These are phyloP conservation scores for Cotesia typhae DNA, from an alignment of 1,140 invertebrate species.

Conservation along the genomic window DNA sequence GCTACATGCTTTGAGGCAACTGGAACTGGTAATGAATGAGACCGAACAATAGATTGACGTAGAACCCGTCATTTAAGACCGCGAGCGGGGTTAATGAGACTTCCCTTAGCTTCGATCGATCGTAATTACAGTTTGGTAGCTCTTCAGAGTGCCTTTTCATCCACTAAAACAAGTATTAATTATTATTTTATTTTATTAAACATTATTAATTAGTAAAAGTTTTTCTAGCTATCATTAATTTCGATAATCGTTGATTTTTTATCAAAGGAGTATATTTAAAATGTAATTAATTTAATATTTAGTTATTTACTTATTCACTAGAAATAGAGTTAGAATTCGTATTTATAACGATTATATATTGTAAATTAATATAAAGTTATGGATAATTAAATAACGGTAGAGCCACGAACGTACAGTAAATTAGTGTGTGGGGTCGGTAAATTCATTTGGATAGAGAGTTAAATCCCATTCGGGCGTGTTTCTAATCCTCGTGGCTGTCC, in stretches of 20 bases:
- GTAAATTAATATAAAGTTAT: neutral
- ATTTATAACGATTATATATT: too few species aligned
- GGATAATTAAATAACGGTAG: too few species aligned
- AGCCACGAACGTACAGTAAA: neutral
- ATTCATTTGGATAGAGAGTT: slow-evolving; percentile 31
- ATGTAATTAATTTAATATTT: too few species aligned
- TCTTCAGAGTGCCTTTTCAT: too few species aligned
- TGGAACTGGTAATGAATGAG: slow-evolving; percentile 50
- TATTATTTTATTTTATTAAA: too few species aligned
- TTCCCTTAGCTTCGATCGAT: slow-evolving; percentile 46
- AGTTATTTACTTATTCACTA: too few species aligned
- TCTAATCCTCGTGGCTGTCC: slow-evolving; percentile 35
- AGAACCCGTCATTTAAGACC: slow-evolving; percentile 24
- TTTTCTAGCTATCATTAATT: too few species aligned
- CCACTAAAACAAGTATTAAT: too few species aligned
- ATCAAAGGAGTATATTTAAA: too few species aligned
- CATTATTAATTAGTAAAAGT: too few species aligned
- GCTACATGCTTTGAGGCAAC: neutral
- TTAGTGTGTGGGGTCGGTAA: neutral
- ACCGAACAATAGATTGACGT: slow-evolving; percentile 50
- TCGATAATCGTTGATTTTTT: too few species aligned
- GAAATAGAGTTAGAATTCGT: too few species aligned
- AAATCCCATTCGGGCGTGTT: slow-evolving; percentile 33
- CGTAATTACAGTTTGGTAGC: slow-evolving; percentile 43
- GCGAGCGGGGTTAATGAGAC: slow-evolving; percentile 54